Conservation (phyloP, 2,888 invertebrate genomes). For the Busseola fusca region DNA sequence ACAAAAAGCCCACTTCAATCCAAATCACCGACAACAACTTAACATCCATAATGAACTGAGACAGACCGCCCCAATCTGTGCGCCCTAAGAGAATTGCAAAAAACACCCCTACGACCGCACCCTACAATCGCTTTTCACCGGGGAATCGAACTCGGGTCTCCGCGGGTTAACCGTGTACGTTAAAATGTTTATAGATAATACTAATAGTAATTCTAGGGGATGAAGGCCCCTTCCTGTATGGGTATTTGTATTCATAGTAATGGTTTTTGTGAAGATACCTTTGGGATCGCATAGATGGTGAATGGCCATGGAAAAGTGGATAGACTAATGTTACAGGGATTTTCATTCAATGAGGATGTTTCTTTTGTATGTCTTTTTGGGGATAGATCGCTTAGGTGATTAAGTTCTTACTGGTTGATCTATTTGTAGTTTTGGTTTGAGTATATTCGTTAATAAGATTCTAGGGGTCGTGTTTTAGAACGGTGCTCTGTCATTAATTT, state of each 20-base stretch:
- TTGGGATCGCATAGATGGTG: slow-evolving; percentile 75
- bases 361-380: slow-evolving; percentile 65
- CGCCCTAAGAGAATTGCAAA: slow-evolving; percentile 80
- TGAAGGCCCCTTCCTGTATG: slow-evolving; percentile 72
- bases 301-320: slow-evolving; percentile 72
- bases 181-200: slow-evolving; percentile 89
- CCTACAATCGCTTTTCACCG: slow-evolving; percentile 80
- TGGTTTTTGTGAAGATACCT: slow-evolving; percentile 78
- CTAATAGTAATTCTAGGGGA: slow-evolving; percentile 85
- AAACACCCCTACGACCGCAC: slow-evolving; percentile 76
- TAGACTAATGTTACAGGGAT: slow-evolving; percentile 67
- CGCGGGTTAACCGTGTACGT: slow-evolving; percentile 87
- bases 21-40: slow-evolving; percentile 79
- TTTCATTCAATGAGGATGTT: slow-evolving; percentile 62
- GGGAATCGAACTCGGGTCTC: slow-evolving; percentile 84
- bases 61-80: slow-evolving; percentile 79
- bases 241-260: slow-evolving; percentile 84
- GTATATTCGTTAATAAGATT: slow-evolving; percentile 28
- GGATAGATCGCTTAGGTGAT: slow-evolving; percentile 59
- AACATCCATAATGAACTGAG: slow-evolving; percentile 81
- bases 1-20: slow-evolving; percentile 65
- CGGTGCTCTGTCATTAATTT: background rate
- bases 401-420: slow-evolving; percentile 50
- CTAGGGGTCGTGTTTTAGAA: background rate
- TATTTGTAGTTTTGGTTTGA: slow-evolving; percentile 46